Evolutionary conservation across 2,888 invertebrate genomes (phyloP).

Genomic region (Hemicrepidius hirtus): DNA sequence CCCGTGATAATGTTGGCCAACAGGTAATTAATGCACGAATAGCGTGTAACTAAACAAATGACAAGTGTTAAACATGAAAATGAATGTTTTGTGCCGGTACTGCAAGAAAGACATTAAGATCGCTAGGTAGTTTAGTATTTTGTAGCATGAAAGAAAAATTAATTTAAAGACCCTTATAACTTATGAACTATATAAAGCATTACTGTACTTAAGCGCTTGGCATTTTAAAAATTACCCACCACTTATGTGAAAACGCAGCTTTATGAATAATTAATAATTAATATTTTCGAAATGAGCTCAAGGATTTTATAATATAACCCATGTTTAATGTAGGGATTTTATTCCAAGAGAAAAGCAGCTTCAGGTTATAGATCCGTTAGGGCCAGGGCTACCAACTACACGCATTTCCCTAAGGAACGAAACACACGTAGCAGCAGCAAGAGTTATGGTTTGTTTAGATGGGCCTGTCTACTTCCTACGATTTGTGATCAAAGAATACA

Average conservation of each 20-base stretch:
- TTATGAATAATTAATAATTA: slow-evolving; percentile 19
- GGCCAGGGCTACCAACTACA: slow-evolving; percentile 55
- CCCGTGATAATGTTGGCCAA: slow-evolving; percentile 42
- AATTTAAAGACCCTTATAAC: slow-evolving; percentile 30
- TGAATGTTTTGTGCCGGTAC: slow-evolving; percentile 52
- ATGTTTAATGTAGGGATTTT: slow-evolving; percentile 46
- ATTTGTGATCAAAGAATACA: slow-evolving; percentile 64
- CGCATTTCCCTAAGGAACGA: slow-evolving; percentile 57
- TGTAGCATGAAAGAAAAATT: slow-evolving; percentile 39
- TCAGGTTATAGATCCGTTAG: slow-evolving; percentile 47
- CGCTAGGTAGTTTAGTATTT: slow-evolving; percentile 30
- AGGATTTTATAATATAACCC: slow-evolving; percentile 39
- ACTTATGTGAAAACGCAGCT: background rate
- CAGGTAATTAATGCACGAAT: slow-evolving; percentile 58
- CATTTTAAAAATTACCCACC: background rate
- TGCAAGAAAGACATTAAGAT: slow-evolving; percentile 57
- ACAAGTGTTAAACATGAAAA: slow-evolving; percentile 61
- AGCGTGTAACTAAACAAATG: slow-evolving; percentile 59
- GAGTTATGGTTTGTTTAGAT: slow-evolving; percentile 67
- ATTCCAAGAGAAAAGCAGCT: slow-evolving; percentile 43
- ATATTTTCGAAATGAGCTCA: slow-evolving; percentile 17
- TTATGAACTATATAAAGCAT: slow-evolving; percentile 7
- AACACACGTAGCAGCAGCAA: slow-evolving; percentile 57
- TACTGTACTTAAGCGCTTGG: background rate
- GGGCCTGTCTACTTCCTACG: slow-evolving; percentile 63